Evolutionary conservation across 2,113 vertebrate species (phyloP), one percentile per base, ranked within the genome.

Genomic region (Eleginops maclovinus): DNA sequence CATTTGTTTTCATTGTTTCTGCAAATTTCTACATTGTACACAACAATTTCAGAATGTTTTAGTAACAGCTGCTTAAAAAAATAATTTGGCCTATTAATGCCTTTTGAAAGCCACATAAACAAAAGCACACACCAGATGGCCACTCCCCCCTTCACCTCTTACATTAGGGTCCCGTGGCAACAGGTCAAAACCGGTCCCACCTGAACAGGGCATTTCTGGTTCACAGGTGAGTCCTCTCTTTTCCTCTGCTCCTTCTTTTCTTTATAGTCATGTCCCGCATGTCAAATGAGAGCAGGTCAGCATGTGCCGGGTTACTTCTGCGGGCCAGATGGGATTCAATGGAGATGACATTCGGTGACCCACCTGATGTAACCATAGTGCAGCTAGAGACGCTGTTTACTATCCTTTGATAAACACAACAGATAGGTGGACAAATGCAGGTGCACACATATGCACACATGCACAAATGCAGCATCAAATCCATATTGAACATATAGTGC

Each of bases 141-240:
- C 83, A 75, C 70, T 56, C 31, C 31, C 31, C 51, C 44, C 41
- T 26, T 54, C 72, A 85, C 81, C 84, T 73, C 81, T 83, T 76
- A 71, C 73, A 77, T 82, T 82, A 62, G 53, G 63, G 88, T 87
- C 84, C 79, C 40, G 75, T 92, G 88, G 90, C 87, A 92, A 92
- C 91, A 92, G 93, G 92, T 92, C 89, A 89, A 91, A 85, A 88
- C 91, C 82, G 92, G 91, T 92, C 92, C 93, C 92, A 91, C 92
- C 90, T 93, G 92, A 90, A 89, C 43, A 5, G 73, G 80, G 75
- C 80, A 80, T 81, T 79, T 90, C 87, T 91, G 89, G 79, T 88
- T 87, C 83, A 91, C 92, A 93, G 92, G 91, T 92, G 91, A 92
- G 91, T 67, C 83, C 83, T 72, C 60, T 66, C 77, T 82, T 44